A percentile compares a stretch with the other conserved stretches of the same genome.
These are phyloP conservation scores for Orussus abietinus DNA, from an alignment of 1,140 invertebrate genomes.

Conservation along the genomic window DNA sequence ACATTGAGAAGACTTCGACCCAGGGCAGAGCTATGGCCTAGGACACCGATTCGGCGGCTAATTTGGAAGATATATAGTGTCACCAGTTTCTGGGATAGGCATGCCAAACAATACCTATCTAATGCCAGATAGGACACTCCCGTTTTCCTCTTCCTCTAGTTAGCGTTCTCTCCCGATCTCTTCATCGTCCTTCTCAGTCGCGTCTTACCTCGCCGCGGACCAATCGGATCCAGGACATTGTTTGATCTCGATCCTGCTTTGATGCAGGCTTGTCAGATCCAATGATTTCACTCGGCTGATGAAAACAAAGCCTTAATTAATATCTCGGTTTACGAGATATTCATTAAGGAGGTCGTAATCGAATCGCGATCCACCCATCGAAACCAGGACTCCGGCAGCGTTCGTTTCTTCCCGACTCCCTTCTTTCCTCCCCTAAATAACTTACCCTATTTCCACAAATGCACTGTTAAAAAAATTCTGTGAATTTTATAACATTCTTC, in stretches of 20 bases:
- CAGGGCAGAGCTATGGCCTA: too few species aligned
- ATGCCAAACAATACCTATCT: conserved; percentile 26
- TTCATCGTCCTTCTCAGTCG: conserved; percentile 15
- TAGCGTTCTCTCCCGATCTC: conserved; percentile 7
- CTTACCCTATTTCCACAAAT: too few species aligned
- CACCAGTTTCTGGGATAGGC: conserved; percentile 16
- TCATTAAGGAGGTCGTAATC: too few species aligned
- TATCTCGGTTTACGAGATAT: not conserved
- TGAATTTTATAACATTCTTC: too few species aligned
- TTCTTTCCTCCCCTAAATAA: too few species aligned
- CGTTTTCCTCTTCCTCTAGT: conserved; percentile 9
- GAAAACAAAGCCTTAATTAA: not conserved
- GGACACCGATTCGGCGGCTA: too few species aligned
- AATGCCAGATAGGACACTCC: conserved; percentile 22
- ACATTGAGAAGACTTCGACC: too few species aligned
- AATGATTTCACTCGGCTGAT: not conserved
- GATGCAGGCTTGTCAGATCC: not conserved
- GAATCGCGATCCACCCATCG: too few species aligned
- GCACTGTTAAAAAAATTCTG: too few species aligned
- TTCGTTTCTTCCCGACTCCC: too few species aligned
- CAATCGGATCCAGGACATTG: conserved; percentile 13
- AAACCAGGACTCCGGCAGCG: too few species aligned
- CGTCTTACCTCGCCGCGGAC: conserved; percentile 9
- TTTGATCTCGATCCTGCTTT: conserved; percentile 18
- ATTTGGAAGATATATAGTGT: too few species aligned